Percentiles rank a stretch among this genome's conserved stretches.
phyloP scores from a whole-genome alignment of 2,113 vertebrate species.

The Anhinga anhinga region DNA sequence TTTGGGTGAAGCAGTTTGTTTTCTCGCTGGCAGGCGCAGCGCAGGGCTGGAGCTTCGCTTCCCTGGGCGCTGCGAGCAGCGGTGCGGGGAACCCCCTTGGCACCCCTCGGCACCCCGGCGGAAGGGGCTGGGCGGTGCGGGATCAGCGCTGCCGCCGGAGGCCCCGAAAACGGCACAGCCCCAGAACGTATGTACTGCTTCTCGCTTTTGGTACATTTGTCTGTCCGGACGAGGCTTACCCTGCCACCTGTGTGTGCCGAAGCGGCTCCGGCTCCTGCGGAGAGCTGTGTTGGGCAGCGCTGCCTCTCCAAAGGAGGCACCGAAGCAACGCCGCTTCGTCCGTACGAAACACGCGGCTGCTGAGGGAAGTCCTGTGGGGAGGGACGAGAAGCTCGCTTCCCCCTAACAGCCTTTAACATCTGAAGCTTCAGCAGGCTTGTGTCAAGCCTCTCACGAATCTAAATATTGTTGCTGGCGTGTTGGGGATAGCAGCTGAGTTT shows the following conservation, averaged over 20 bases:
- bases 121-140: background rate
- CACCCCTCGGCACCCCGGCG: background rate
- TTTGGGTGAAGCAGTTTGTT: accelerated
- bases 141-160: accelerated
- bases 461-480: accelerated
- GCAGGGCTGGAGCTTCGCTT: too few species aligned
- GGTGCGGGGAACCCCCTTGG: background rate
- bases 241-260: too few species aligned
- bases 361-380: accelerated
- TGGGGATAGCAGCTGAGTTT: accelerated
- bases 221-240: too few species aligned
- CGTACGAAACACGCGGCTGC: accelerated
- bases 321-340: accelerated
- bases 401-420: accelerated
- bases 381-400: accelerated
- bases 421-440: background rate
- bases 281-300: accelerated
- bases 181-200: background rate
- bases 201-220: accelerated
- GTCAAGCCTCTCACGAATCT: accelerated
- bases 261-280: background rate
- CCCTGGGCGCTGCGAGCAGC: background rate
- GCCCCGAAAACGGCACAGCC: accelerated
- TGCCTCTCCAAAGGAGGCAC: accelerated
- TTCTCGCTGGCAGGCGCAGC: accelerated